Percentiles rank a stretch among this genome's conserved stretches.
phyloP scores from a whole-genome alignment of 2,888 invertebrate genomes.

The Icerya purchasi region DNA sequence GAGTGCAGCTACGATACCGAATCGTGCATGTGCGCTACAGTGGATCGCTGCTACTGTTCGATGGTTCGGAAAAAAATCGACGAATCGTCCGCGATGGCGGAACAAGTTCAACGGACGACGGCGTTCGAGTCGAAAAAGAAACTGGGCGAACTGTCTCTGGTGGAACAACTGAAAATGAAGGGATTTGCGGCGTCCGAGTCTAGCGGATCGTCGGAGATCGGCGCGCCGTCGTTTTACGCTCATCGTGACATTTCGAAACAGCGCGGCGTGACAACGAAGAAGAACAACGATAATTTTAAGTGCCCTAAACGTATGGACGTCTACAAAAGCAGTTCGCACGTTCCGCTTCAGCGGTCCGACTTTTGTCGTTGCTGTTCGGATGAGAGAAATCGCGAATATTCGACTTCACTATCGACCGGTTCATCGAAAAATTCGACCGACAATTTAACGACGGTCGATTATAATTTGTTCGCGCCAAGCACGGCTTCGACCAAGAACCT shows the following conservation, averaged over 20 bases:
- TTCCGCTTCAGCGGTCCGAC: background rate
- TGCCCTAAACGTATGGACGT: background rate
- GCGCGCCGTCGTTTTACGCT: slow-evolving; percentile 23
- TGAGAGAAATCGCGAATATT: background rate
- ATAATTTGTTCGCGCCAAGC: slow-evolving; percentile 7
- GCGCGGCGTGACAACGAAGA: slow-evolving; percentile 24
- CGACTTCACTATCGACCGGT: background rate
- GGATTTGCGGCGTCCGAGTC: slow-evolving; percentile 28
- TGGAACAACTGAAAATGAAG: slow-evolving; percentile 30
- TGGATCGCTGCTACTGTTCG: slow-evolving; percentile 62
- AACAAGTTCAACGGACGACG: slow-evolving; percentile 39
- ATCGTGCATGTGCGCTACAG: slow-evolving; percentile 49
- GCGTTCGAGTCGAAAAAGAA: slow-evolving; percentile 39
- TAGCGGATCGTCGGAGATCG: slow-evolving; percentile 20
- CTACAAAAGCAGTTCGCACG: background rate
- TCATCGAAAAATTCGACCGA: background rate
- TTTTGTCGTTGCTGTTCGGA: background rate
- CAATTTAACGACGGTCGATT: slow-evolving; percentile 1
- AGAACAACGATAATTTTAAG: slow-evolving; percentile 13
- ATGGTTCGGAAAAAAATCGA: background rate
- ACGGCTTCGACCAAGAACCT: background rate
- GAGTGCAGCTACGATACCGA: slow-evolving; percentile 72
- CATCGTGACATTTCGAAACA: slow-evolving; percentile 22
- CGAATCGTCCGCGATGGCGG: background rate
- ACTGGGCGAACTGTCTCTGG: slow-evolving; percentile 22